These are phyloP conservation scores for Tetramorium bicarinatum DNA, from an alignment of 2,888 invertebrate species.

Conservation along the genomic window DNA sequence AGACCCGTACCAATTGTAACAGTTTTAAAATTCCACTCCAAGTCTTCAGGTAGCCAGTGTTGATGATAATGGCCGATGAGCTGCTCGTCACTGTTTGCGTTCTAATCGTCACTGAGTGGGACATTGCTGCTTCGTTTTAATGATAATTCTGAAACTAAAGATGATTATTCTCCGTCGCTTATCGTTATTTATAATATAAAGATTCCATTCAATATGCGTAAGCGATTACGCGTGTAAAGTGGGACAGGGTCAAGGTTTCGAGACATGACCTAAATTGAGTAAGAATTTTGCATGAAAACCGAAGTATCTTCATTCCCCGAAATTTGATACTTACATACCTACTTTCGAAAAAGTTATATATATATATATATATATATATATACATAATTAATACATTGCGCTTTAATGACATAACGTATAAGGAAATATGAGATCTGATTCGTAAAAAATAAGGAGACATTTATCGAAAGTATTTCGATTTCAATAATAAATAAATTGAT, in stretches of 20 bases:
- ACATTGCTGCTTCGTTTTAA: slow-evolving; percentile 89
- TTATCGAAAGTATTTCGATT: neutral
- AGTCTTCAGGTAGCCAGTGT: slow-evolving; percentile 93
- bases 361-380: neutral
- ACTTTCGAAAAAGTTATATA: neutral
- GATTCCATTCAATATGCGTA: slow-evolving; percentile 18
- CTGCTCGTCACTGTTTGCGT: slow-evolving; percentile 92
- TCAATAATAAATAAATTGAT: neutral
- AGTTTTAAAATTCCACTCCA: slow-evolving; percentile 93
- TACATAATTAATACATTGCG: neutral
- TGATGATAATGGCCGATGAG: slow-evolving; percentile 92
- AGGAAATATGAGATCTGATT: neutral
- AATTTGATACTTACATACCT: neutral
- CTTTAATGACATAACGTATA: neutral
- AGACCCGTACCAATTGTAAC: slow-evolving; percentile 90
- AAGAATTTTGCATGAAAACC: slow-evolving; percentile 21
- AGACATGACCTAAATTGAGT: slow-evolving; percentile 74
- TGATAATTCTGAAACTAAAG: slow-evolving; percentile 61
- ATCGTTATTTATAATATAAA: slow-evolving; percentile 23
- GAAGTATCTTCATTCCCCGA: neutral
- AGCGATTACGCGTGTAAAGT: slow-evolving; percentile 59
- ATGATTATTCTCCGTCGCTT: neutral
- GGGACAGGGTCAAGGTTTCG: slow-evolving; percentile 79
- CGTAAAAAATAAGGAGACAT: neutral
- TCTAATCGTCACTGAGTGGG: slow-evolving; percentile 93